A percentile compares a stretch with the other conserved stretches of the same genome.
These are phyloP conservation scores for Cydia amplana DNA, from an alignment of 1,140 invertebrate genomes.

Conservation along the genomic window DNA sequence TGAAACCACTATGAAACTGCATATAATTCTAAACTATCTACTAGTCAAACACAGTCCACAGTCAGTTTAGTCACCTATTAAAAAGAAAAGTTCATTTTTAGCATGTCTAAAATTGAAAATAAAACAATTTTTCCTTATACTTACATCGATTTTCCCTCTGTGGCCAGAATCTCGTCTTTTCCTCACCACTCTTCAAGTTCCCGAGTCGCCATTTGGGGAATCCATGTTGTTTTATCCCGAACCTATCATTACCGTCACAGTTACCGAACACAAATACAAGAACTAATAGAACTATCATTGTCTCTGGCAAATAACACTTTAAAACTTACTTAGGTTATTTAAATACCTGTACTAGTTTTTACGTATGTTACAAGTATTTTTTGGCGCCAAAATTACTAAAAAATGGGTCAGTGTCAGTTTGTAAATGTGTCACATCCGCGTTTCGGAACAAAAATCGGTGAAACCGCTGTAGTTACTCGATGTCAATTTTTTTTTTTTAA, in stretches of 20 bases:
- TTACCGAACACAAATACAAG: neutral
- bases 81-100: too few species aligned
- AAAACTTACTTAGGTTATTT: neutral
- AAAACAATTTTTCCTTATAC: constrained; percentile 37
- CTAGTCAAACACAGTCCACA: too few species aligned
- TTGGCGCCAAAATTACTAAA: too few species aligned
- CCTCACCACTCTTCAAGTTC: constrained; percentile 35
- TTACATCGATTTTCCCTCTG: constrained; percentile 69
- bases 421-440: too few species aligned
- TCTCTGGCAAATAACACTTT: neutral
- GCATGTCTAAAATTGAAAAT: too few species aligned
- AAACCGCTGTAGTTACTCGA: too few species aligned
- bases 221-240: neutral
- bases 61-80: too few species aligned
- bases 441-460: neutral
- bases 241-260: neutral
- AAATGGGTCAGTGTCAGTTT: too few species aligned
- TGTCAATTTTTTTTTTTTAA: neutral
- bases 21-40: too few species aligned
- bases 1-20: too few species aligned
- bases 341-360: neutral
- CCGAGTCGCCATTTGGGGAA: neutral
- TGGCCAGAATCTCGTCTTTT: constrained; percentile 56
- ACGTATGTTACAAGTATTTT: too few species aligned
- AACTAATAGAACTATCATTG: neutral